Conservation (phyloP, 2,888 invertebrate genomes). For the Miltochrista miniata region DNA sequence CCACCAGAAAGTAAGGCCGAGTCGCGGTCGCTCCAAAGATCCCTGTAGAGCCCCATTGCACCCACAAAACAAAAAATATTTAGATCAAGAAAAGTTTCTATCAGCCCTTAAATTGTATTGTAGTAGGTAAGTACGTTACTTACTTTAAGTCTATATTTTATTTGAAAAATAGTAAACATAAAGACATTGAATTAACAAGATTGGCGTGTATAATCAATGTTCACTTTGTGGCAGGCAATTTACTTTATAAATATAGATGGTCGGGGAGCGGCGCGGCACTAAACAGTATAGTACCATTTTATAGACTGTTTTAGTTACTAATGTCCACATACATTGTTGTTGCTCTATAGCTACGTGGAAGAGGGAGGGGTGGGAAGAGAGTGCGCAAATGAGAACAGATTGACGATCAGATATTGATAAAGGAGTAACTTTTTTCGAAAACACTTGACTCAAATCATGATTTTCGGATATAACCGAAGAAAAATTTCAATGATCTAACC, state of each 20-base stretch:
- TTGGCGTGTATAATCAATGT: slow-evolving; percentile 64
- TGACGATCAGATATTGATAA: no score
- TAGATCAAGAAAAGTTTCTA: not conserved
- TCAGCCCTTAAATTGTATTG: slow-evolving; percentile 1
- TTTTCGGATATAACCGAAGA: no score
- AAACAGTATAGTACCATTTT: slow-evolving; percentile 64
- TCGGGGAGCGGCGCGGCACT: slow-evolving; percentile 70
- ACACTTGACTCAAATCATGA: no score
- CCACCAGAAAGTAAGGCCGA: no score
- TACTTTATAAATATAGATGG: slow-evolving; percentile 76
- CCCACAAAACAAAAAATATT: not conserved
- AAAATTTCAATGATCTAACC: no score
- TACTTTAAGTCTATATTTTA: slow-evolving; percentile 15
- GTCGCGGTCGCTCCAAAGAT: not conserved
- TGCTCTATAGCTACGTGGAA: slow-evolving; percentile 11
- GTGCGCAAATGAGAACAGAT: no score
- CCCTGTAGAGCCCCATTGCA: not conserved
- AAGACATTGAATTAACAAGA: slow-evolving; percentile 58
- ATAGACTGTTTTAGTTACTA: slow-evolving; percentile 64
- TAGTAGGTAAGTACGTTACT: no score
- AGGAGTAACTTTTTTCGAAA: no score
- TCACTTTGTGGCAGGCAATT: slow-evolving; percentile 69
- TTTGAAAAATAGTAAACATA: slow-evolving; percentile 32
- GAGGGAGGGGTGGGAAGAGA: no score
- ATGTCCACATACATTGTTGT: slow-evolving; percentile 34